Percentiles rank a stretch among this genome's conserved stretches.
phyloP scores from a whole-genome alignment of 1,140 invertebrate species.

The Drosophila melanogaster region DNA sequence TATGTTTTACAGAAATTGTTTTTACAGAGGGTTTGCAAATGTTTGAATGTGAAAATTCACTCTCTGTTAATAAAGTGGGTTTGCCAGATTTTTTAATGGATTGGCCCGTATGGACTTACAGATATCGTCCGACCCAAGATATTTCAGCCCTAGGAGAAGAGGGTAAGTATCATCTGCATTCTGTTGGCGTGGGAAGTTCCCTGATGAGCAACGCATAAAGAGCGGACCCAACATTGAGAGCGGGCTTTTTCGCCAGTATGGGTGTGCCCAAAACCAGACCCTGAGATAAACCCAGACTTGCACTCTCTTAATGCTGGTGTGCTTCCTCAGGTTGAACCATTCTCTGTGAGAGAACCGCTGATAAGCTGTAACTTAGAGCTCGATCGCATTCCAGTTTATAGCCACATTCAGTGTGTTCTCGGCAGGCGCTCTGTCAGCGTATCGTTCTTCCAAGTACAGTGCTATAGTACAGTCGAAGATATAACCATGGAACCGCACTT shows the following conservation, averaged over 20 bases:
- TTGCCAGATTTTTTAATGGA: no score
- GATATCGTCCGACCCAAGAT: no score
- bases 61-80: no score
- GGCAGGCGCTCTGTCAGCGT: constrained; percentile 30
- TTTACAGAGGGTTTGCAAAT: no score
- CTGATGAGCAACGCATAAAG: constrained; percentile 29
- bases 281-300: constrained; percentile 6
- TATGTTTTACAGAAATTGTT: no score
- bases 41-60: no score
- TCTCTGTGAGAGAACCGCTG: constrained; percentile 37
- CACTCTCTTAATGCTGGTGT: constrained; percentile 13
- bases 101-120: no score
- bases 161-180: constrained; percentile 52
- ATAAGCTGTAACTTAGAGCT: constrained; percentile 49
- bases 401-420: constrained; percentile 51
- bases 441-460: constrained; percentile 10
- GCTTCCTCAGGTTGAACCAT: not conserved
- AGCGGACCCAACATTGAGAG: constrained; percentile 1
- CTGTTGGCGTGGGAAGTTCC: constrained; percentile 48
- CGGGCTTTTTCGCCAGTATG: not conserved
- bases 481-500: constrained; percentile 33
- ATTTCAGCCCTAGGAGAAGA: constrained; percentile 22
- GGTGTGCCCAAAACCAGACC: constrained; percentile 14
- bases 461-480: not conserved
- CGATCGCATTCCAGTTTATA: constrained; percentile 25